Evolutionary conservation across 2,797 vertebrate genomes (phyloP).

Genomic region (Mormyrops boulengeri): DNA sequence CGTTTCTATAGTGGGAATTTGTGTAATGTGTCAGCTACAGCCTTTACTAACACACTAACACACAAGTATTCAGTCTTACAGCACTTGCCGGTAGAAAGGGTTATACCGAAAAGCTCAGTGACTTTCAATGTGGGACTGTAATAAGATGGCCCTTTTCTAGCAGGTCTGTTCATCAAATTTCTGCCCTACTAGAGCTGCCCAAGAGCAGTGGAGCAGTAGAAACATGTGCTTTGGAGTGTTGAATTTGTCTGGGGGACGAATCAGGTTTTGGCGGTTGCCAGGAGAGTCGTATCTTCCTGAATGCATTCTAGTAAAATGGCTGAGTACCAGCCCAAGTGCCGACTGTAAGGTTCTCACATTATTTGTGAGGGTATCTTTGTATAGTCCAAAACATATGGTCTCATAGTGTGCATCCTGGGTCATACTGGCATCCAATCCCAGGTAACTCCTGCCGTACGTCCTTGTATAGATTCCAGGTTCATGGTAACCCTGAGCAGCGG

Average conservation of each 20-base stretch:
- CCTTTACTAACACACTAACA: neutral
- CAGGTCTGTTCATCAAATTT: neutral
- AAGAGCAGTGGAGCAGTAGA: neutral
- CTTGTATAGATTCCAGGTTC: no score
- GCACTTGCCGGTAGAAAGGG: neutral
- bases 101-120: neutral
- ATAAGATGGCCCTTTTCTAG: neutral
- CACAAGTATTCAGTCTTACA: neutral
- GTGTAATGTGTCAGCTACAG: neutral
- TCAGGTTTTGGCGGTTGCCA: neutral
- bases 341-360: neutral
- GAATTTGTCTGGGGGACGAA: neutral
- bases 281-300: neutral
- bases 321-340: neutral
- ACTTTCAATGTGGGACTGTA: neutral
- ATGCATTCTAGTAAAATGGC: neutral
- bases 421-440: no score
- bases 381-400: neutral
- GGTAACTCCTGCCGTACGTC: no score
- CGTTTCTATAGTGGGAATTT: no score
- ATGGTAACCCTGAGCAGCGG: neutral
- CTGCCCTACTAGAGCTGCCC: neutral
- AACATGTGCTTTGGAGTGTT: neutral
- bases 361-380: neutral
- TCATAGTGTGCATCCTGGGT: no score